Evolutionary conservation across 2,113 vertebrate species (phyloP).

Genomic region (Electrona antarctica): DNA sequence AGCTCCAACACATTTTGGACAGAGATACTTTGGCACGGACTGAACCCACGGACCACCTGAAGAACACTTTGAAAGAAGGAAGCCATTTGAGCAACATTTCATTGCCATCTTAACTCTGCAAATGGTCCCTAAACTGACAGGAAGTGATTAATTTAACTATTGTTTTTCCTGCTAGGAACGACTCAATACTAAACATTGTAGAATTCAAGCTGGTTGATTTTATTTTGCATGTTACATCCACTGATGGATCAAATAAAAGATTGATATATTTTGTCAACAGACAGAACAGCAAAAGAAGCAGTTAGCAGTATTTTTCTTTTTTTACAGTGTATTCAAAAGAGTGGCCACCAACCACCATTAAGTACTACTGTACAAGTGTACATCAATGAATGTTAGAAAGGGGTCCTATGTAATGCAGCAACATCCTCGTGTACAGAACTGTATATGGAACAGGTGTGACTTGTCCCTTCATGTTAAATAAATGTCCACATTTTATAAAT

Average conservation of each 20-base stretch:
- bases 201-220: constrained; percentile 56
- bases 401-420: constrained; percentile 25
- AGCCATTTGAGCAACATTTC: constrained; percentile 23
- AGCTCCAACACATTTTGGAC: constrained; percentile 95
- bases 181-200: constrained; percentile 23
- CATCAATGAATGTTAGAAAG: constrained; percentile 34
- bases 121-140: constrained; percentile 28
- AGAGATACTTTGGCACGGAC: constrained; percentile 97
- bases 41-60: constrained; percentile 68
- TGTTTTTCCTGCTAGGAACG: constrained; percentile 41
- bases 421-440: not conserved
- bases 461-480: constrained; percentile 27
- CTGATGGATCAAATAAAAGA: constrained; percentile 61
- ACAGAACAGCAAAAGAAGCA: constrained; percentile 41
- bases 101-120: constrained; percentile 26
- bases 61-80: constrained; percentile 37
- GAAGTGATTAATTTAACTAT: constrained; percentile 21
- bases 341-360: constrained; percentile 34
- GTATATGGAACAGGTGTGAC: constrained; percentile 16
- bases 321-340: constrained; percentile 19
- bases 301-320: constrained; percentile 36
- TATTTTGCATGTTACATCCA: constrained; percentile 69
- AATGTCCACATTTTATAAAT: constrained; percentile 51
- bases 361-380: constrained; percentile 21
- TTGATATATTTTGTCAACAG: constrained; percentile 68